Base-by-base conservation (phyloP, 2,888 invertebrate species). In the Strigamia crassipes region DNA sequence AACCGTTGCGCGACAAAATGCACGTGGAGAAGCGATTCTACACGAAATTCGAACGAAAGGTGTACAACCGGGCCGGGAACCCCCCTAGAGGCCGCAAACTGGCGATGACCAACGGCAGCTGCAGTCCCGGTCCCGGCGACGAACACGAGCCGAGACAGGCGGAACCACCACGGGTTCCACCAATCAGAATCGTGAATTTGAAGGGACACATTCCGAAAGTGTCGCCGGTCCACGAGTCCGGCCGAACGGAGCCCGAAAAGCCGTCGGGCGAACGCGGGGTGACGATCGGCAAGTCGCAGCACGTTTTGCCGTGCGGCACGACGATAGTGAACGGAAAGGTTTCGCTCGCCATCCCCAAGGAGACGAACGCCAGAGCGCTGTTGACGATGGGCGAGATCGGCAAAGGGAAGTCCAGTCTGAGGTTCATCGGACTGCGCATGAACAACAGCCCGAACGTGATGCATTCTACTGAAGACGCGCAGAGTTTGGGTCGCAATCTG, bases 391-490 rank as follows among this genome's bases (percentile, higher is more conserved):
- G 31, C 27, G 27, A 73, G 13, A 73, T 31, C 73, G 31, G 23
- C 13, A 73, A 73, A 27, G 73, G 73, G 6, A 31, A 31, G 31
- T 73, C 73, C 13, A 27, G n/a, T 13, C 2, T 73, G 31, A 27
- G 27, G 27, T 73, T 73, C 10, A 73, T 73, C 13, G 27, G 73
- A 73, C 31, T 73, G 27, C 13, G 31, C 5, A 31, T 73, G 31
- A 73, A 73, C 13, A 27, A n/a, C 31, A 73, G 12, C 31, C 56
- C 56, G 56, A 18, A 56, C 56, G 56, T 56, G 56, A 56, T 18
- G 56, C 56, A 56, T 56, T 56, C 56, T 56, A 31, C 73, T 73
- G 73, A 73, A 73, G 73, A 31, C 13, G 13, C 31, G 73, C 27
- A 73, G 15, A 73, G 27, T 18, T 18, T 18, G 18, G 18, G 9